Evolutionary conservation across 2,888 invertebrate species (phyloP), one percentile per base, ranked within the genome.

Genomic region (Tridacna gigas): DNA sequence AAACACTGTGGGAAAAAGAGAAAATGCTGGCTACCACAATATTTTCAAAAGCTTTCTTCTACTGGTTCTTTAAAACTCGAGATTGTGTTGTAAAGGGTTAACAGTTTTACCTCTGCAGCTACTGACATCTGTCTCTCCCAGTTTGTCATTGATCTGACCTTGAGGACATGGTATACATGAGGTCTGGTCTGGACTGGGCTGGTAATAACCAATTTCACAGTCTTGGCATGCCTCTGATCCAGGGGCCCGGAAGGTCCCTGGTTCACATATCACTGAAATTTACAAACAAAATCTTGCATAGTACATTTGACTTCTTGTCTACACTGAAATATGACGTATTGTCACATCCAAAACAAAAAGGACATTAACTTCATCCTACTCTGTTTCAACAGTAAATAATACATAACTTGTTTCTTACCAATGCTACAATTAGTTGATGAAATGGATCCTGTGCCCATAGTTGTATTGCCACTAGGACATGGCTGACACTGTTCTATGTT

Each of bases 401-500:
- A 37, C 3, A 37, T 4, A 37, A 37, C 37, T 37, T 37, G 11
- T 28, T 45, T 22, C 45, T 69, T 22, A 73, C 73, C 51, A 51
- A 73, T 73, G 20, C 12, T n/a, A 67, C 89, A 89, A 60, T 86
- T 80, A 3, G 45, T 9, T 18, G 5, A 22, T 45, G 77, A 56
- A 15, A 71, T 78, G 20, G 84, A 69, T 9, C 86, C 89, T 37
- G 15, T 63, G 0, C 63, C 71, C 1, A 79, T 18, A 20, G 89
- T 86, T 13, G 84, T 87, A 22, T 79, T 78, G 22, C 77, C 80
- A 26, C n/a, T 51, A 20, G 84, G 84, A 83, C 90, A 90, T 0
- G 75, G 25, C 13, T n/a, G 63, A 79, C 90, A 90, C 2, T 18
- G 37, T 12, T 77, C 63, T n/a, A 71, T 73, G 45, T 86, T 82